Evolutionary conservation across 1,140 invertebrate genomes (phyloP), one percentile per base, ranked within the genome.

Genomic region (Cotesia glomerata): DNA sequence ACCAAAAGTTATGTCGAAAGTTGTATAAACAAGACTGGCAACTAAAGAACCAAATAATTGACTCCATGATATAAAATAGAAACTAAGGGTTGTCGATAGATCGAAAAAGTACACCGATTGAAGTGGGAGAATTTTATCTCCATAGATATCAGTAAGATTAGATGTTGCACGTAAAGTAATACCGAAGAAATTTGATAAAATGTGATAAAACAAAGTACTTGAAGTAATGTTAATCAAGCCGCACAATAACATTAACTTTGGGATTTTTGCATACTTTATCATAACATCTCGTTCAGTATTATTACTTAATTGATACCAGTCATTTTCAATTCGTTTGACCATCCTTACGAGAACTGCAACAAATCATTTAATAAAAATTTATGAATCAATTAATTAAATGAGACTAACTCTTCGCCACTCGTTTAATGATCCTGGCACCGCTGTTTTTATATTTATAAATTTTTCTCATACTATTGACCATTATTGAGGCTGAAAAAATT

Each of bases 51-150:
- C 56, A 11, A 72, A 13, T 3, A 35, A 9, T 59, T 72, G 63
- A 16, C 49, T 58, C 4, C 54, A 11, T 13, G 16, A 49, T 14
- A 54, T 72, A 4, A 72, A 45, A 26, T 61, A 13, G 14, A 67
- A 72, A 16, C 45, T 3, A 16, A 35, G 16, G 7, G 36, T 9
- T 8, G 26, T 11, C 11, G 63, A 36, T 3, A 45, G n/a, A 39
- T 72, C 71, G 52, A 26, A 67, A n/a, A 45, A 26, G 39, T 72
- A 72, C 8, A 61, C 11, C 2, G 71, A 14, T 45, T 69, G 68
- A n/a, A 61, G 32, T 9, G 45, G 16, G 1, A 69, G 18, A 3
- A 34, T 39, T 39, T 39, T 8, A 45, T 18, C 9, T 36, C 26
- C 45, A 16, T 34, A 14, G 11, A 45, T 45, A 39, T 69, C 68